Evolutionary conservation across 2,888 invertebrate species (phyloP).

Genomic region (Prosapia bicincta): DNA sequence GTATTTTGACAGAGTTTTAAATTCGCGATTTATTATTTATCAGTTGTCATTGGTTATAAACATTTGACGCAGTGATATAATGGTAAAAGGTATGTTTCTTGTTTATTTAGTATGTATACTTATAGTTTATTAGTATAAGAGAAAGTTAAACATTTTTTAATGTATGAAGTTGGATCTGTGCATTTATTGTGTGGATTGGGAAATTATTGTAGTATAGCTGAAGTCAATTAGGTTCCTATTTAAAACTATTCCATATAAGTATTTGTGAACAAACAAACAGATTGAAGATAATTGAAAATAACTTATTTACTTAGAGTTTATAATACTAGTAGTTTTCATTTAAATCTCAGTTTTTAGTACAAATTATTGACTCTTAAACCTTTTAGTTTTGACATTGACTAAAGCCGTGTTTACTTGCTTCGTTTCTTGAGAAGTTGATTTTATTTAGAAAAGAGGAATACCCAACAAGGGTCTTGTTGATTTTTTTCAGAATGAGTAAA

Average conservation of each 20-base stretch:
- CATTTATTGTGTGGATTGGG: conserved; percentile 31
- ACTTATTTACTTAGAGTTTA: neutral
- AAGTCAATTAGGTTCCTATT: conserved; percentile 48
- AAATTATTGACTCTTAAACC: neutral
- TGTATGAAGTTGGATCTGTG: conserved; percentile 7
- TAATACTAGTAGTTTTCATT: neutral
- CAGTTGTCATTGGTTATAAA: conserved; percentile 17
- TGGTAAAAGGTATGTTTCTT: conserved; percentile 24
- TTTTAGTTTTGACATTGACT: conserved; percentile 43
- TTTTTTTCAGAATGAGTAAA: conserved; percentile 30
- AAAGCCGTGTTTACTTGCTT: conserved; percentile 53
- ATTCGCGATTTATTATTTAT: conserved; percentile 36
- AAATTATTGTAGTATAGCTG: conserved; percentile 46
- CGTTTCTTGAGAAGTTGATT: conserved; percentile 46
- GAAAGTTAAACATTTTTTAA: neutral
- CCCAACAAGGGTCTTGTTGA: conserved; percentile 38
- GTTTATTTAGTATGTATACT: neutral
- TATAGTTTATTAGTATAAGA: neutral
- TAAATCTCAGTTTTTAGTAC: conserved; percentile 21
- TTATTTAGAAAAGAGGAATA: conserved; percentile 44
- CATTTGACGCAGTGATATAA: conserved; percentile 17
- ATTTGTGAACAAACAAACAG: neutral
- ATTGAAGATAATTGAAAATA: neutral
- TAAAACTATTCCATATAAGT: neutral
- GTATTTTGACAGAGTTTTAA: conserved; percentile 32